Base-by-base conservation (phyloP, 2,888 invertebrate species). In the Rotaria macrura region DNA sequence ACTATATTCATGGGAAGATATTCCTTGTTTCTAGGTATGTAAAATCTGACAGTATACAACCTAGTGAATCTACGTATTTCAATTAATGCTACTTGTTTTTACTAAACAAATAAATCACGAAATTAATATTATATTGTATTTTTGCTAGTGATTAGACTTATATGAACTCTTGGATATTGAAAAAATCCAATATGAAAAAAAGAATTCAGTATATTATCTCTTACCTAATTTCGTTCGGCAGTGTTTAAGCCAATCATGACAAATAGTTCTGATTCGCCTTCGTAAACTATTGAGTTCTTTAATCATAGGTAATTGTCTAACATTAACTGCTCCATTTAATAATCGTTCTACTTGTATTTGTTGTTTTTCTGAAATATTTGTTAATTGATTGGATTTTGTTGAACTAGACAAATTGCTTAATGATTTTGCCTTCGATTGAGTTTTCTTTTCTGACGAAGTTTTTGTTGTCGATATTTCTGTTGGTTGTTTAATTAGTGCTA, bases 201-300 rank as follows among this genome's bases (percentile, higher is more conserved):
- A n/a, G n/a, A n/a, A n/a, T n/a, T n/a, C n/a, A n/a, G n/a, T n/a
- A n/a, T n/a, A n/a, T n/a, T n/a, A n/a, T 29, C 3, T 34, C 38
- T 65, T 79, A 79, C 79, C 79, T 43, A 79, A 79, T 43, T 40
- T 9, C 43, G 43, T 79, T n/a, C 79, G 79, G 43, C 43, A 79
- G 34, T 25, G 25, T 79, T 79, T 79, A 20, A 79, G 38, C 79
- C 79, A 79, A n/a, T 40, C 25, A 79, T 43, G n/a, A 79, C 79
- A 79, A 43, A 79, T 43, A 79, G 4, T 79, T 79, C 34, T 40
- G 14, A 79, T 25, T 1, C 43, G 40, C n/a, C 43, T 79, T 43
- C 43, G 23, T 79, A 79, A 25, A 43, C 2, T 40, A 38, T 1
- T 43, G n/a, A 79, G 43, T 43, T 79, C 79, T 79, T 43, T 79